Evolutionary conservation across 2,113 vertebrate genomes (phyloP).

Genomic region (Cranoglanis bouderius): DNA sequence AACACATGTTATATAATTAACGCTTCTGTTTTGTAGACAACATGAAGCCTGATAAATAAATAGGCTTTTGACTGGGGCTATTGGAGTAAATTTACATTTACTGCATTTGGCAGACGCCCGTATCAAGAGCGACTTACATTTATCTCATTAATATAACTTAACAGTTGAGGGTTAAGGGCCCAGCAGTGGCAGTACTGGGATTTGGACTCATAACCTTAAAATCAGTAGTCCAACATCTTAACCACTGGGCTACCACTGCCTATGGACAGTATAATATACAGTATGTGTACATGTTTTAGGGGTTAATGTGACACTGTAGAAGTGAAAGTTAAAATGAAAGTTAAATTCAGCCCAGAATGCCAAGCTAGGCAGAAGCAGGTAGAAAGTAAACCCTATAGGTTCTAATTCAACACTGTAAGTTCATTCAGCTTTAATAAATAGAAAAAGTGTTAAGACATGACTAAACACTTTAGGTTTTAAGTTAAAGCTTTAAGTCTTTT

Average conservation of each 20-base stretch:
- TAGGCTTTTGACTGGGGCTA: not conserved
- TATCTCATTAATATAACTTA: not conserved
- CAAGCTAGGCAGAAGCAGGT: too few relatives aligned
- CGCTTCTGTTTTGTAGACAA: not conserved
- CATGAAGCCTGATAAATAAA: not conserved
- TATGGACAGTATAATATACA: not conserved
- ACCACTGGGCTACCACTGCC: not conserved
- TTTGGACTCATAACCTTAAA: not conserved
- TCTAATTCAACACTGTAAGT: not conserved
- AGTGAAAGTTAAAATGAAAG: too few relatives aligned
- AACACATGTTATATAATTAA: not conserved
- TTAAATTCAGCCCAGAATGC: too few relatives aligned
- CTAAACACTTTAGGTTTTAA: not conserved
- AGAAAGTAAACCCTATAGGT: not conserved
- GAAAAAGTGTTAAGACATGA: not conserved
- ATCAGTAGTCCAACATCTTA: not conserved
- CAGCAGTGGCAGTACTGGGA: not conserved
- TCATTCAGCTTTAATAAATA: not conserved
- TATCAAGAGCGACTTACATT: not conserved
- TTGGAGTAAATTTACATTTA: not conserved
- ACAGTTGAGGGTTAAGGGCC: not conserved
- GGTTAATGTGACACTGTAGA: not conserved
- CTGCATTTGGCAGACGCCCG: not conserved
- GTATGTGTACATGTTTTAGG: not conserved
- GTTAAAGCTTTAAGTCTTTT: not conserved